phyloP scores from a whole-genome alignment of 2,888 invertebrate genomes.

The Xylota sylvarum region DNA sequence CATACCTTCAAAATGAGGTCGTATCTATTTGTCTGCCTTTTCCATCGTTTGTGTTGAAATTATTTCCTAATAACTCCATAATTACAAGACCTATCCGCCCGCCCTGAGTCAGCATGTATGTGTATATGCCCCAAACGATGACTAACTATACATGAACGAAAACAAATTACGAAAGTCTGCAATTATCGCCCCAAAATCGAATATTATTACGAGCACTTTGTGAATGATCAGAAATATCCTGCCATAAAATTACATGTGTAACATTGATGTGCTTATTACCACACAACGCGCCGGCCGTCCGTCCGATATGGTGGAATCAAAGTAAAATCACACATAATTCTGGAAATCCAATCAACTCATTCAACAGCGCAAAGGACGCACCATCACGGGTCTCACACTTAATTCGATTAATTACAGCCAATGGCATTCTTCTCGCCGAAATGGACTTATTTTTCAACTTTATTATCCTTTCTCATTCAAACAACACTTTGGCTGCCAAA shows the following conservation, averaged over 20 bases:
- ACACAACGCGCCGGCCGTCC: background rate
- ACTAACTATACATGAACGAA: too few relatives aligned
- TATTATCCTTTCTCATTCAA: slow-evolving; percentile 61
- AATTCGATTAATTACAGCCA: slow-evolving; percentile 69
- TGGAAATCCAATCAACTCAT: slow-evolving; percentile 51
- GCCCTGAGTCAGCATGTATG: too few relatives aligned
- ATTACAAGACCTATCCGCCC: too few relatives aligned
- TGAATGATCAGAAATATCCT: background rate
- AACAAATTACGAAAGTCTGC: background rate
- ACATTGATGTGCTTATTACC: slow-evolving; percentile 14
- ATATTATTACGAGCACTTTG: background rate
- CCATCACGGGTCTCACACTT: slow-evolving; percentile 46
- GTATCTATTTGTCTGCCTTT: too few relatives aligned
- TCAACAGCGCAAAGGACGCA: background rate
- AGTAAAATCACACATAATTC: slow-evolving; percentile 2
- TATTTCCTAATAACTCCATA: too few relatives aligned
- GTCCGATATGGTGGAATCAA: background rate
- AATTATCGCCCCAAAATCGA: background rate
- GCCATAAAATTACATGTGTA: slow-evolving; percentile 5
- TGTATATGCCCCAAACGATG: too few relatives aligned
- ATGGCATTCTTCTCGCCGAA: slow-evolving; percentile 47
- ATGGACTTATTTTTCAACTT: slow-evolving; percentile 65
- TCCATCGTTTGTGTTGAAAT: too few relatives aligned
- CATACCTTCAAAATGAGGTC: too few relatives aligned
- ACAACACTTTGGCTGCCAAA: slow-evolving; percentile 34